A percentile compares a stretch with the other conserved stretches of the same genome.
These are phyloP conservation scores for Damaliscus lunatus DNA, from an alignment of 2,113 vertebrate genomes.

Conservation along the genomic window DNA sequence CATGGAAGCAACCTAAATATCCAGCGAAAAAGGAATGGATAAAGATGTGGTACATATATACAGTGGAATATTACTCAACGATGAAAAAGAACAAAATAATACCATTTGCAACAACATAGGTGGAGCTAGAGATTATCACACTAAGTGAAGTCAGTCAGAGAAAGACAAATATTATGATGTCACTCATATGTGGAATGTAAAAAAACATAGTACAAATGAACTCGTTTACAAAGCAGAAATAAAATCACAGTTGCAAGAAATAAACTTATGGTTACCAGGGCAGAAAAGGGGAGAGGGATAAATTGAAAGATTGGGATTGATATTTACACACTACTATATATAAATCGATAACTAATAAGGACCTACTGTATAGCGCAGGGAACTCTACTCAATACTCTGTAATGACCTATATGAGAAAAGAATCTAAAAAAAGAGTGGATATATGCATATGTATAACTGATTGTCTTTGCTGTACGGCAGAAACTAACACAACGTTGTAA, in stretches of 20 bases:
- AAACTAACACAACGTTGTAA: neutral
- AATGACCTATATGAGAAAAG: neutral
- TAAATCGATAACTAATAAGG: neutral
- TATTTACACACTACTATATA: neutral
- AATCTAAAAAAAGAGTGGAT: neutral
- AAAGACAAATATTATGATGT: neutral
- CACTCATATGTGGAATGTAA: neutral
- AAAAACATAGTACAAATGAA: neutral
- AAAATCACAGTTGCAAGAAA: neutral
- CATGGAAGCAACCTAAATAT: neutral
- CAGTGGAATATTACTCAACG: neutral
- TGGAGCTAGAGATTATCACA: neutral
- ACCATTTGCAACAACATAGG: neutral
- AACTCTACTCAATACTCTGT: neutral
- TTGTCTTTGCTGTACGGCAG: too few species aligned
- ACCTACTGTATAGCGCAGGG: neutral
- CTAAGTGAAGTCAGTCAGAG: neutral
- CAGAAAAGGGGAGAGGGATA: neutral
- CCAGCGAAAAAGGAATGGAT: neutral
- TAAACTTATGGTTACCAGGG: neutral
- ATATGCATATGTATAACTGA: neutral
- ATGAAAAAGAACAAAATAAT: neutral
- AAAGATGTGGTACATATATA: neutral
- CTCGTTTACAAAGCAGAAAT: neutral
- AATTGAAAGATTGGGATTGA: neutral